These are phyloP conservation scores for Tubulanus polymorphus DNA, from an alignment of 2,888 invertebrate species.

Conservation along the genomic window DNA sequence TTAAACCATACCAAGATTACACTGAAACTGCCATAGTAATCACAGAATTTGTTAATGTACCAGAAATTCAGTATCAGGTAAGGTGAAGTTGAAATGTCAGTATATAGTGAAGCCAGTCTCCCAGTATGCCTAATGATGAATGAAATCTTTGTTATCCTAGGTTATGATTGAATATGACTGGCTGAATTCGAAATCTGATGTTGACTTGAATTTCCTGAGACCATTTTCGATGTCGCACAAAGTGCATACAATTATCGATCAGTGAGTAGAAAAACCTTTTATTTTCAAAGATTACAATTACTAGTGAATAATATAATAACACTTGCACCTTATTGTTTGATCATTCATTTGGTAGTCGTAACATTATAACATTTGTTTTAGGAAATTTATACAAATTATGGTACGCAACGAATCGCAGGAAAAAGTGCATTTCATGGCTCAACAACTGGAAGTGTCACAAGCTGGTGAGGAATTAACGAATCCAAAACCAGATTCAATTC, in stretches of 20 bases:
- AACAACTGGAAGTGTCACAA: too few species aligned
- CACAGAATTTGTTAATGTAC: neutral
- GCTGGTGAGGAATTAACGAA: too few species aligned
- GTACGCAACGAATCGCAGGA: conserved; percentile 52
- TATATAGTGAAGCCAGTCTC: too few species aligned
- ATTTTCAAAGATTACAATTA: too few species aligned
- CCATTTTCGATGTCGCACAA: conserved; percentile 78
- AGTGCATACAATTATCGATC: conserved; percentile 64
- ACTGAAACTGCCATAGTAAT: conserved; percentile 8
- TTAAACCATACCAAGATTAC: conserved; percentile 20
- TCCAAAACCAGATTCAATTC: too few species aligned
- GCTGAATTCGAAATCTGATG: conserved; percentile 66
- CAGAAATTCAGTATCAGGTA: too few species aligned
- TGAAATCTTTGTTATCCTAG: conserved; percentile 38
- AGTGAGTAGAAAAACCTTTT: too few species aligned
- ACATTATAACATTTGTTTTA: conserved; percentile 16
- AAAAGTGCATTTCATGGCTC: too few species aligned
- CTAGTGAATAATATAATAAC: neutral
- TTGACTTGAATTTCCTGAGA: conserved; percentile 75
- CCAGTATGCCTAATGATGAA: too few species aligned
- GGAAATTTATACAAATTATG: conserved; percentile 72
- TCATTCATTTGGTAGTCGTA: neutral
- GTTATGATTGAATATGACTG: conserved; percentile 77
- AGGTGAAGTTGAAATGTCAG: too few species aligned
- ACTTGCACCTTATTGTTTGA: neutral